Conservation (phyloP, 1,140 invertebrate species). For the Idris sp. region DNA sequence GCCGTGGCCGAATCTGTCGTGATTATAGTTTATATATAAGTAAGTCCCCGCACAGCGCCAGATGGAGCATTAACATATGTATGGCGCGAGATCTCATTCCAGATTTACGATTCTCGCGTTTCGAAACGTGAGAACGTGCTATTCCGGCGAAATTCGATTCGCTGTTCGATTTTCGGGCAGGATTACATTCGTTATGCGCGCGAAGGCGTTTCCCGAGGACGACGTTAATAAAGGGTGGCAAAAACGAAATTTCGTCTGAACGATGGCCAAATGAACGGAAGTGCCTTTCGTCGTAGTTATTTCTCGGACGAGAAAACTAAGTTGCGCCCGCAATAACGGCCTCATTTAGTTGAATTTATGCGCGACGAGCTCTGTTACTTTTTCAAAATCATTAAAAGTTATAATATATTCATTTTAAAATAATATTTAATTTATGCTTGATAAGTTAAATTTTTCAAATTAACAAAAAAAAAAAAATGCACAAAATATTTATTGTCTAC, state of each 20-base stretch:
- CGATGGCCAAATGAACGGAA: conserved; percentile 35
- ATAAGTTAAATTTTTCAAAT: too few species aligned
- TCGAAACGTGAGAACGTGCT: conserved; percentile 63
- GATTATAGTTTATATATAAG: conserved; percentile 66
- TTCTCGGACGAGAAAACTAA: conserved; percentile 39
- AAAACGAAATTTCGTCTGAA: conserved; percentile 43
- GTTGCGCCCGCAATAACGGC: conserved; percentile 25
- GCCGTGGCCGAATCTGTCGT: conserved; percentile 43
- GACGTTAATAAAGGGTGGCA: conserved; percentile 61
- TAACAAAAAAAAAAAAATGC: too few species aligned
- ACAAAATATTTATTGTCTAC: too few species aligned
- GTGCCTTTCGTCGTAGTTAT: conserved; percentile 43
- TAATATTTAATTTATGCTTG: too few species aligned
- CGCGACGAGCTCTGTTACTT: too few species aligned
- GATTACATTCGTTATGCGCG: conserved; percentile 61
- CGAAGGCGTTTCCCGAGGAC: conserved; percentile 59
- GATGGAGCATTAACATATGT: conserved; percentile 72
- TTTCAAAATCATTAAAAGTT: too few species aligned
- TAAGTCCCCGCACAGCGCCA: conserved; percentile 63
- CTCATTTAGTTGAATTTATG: conserved; percentile 42
- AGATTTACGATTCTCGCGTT: conserved; percentile 65
- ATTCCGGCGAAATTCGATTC: conserved; percentile 67
- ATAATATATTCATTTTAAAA: too few species aligned
- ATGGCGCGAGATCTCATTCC: conserved; percentile 65
- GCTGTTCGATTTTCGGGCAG: conserved; percentile 61